phyloP scores from a whole-genome alignment of 2,113 vertebrate genomes.

The Vombatus ursinus region DNA sequence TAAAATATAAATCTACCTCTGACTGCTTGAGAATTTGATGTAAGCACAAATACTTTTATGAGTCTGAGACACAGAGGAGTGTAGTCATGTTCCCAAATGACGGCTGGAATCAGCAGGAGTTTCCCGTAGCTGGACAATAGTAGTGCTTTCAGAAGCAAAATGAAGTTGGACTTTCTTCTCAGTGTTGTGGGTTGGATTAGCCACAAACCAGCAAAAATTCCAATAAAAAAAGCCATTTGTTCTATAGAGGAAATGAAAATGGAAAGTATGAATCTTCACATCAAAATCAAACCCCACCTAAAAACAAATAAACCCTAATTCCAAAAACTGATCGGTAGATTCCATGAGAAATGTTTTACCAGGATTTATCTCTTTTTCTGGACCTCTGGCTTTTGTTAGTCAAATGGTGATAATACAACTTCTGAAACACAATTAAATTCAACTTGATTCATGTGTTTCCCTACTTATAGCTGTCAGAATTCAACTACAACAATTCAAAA shows the following conservation, averaged over 20 bases:
- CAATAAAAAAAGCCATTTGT: slow-evolving; percentile 90
- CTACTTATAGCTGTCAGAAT: neutral
- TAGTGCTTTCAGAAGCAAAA: slow-evolving; percentile 91
- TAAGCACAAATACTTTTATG: slow-evolving; percentile 95
- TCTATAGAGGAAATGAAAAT: slow-evolving; percentile 84
- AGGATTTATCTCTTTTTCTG: neutral
- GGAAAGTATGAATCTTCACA: slow-evolving; percentile 34
- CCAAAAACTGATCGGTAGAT: neutral
- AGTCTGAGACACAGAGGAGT: slow-evolving; percentile 92
- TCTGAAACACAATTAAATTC: neutral
- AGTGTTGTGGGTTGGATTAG: slow-evolving; percentile 72
- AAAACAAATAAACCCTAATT: neutral
- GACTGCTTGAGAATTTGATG: slow-evolving; percentile 95
- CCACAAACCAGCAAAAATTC: slow-evolving; percentile 89
- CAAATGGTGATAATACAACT: neutral
- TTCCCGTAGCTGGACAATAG: slow-evolving; percentile 97
- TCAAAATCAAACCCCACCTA: neutral
- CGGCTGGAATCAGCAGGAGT: slow-evolving; percentile 93
- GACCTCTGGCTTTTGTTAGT: neutral
- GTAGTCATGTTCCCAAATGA: slow-evolving; percentile 99
- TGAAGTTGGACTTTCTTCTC: slow-evolving; percentile 76
- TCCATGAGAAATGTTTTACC: neutral
- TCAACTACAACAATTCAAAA: no score
- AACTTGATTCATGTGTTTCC: slow-evolving; percentile 8
- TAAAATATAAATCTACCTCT: slow-evolving; percentile 84